phyloP scores from a whole-genome alignment of 2,888 invertebrate genomes.

The Patella pellucida region DNA sequence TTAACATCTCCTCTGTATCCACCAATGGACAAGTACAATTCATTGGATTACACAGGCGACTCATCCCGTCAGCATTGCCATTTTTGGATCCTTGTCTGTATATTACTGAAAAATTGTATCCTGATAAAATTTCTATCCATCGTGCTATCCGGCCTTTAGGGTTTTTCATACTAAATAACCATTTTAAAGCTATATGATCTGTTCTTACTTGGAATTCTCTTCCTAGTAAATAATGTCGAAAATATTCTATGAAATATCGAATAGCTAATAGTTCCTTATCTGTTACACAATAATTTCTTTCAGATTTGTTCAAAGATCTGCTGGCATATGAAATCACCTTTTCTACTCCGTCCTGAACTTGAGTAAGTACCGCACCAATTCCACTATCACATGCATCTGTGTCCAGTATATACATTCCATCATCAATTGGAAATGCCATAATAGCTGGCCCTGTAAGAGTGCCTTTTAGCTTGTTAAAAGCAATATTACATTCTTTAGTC shows the following conservation, averaged over 20 bases:
- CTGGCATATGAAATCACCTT: not conserved
- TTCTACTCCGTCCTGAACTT: not conserved
- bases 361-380: not conserved
- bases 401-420: not conserved
- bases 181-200: not conserved
- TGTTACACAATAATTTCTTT: not conserved
- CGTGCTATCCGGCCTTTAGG: not conserved
- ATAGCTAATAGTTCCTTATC: not conserved
- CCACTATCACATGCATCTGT: not conserved
- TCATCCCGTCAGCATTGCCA: not conserved
- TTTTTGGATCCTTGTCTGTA: not conserved
- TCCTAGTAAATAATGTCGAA: not conserved
- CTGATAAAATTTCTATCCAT: not conserved
- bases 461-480: not conserved
- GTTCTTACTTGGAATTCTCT: not conserved
- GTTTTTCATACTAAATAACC: not conserved
- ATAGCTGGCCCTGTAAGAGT: not conserved
- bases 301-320: not conserved
- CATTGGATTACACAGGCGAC: not conserved
- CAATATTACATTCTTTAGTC: not conserved
- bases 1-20: too few relatives aligned
- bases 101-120: not conserved
- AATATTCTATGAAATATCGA: not conserved
- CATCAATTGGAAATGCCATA: not conserved
- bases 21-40: too few relatives aligned